These are phyloP conservation scores for Gobionotothen gibberifrons DNA, from an alignment of 2,797 vertebrate genomes.

Conservation along the genomic window DNA sequence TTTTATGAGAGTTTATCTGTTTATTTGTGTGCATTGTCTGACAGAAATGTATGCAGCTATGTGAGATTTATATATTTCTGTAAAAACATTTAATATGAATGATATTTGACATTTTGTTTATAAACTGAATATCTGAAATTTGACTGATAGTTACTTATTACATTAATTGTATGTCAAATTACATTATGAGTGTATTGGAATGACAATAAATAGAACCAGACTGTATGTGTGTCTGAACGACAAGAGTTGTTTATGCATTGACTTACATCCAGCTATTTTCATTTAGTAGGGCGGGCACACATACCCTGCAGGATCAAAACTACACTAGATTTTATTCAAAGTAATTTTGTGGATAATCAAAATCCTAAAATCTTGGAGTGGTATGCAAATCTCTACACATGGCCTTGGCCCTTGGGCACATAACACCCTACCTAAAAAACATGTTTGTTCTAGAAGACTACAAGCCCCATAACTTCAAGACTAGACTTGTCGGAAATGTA, in stretches of 20 bases:
- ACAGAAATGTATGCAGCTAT: slow-evolving; percentile 20
- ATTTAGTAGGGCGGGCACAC: slow-evolving; percentile 1
- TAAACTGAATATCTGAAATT: slow-evolving; percentile 17
- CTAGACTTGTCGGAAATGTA: slow-evolving; percentile 31
- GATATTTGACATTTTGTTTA: slow-evolving; percentile 46
- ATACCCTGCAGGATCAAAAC: slow-evolving; percentile 10
- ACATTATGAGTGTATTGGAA: slow-evolving; percentile 32
- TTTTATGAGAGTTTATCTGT: slow-evolving; percentile 8
- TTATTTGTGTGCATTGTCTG: slow-evolving; percentile 14
- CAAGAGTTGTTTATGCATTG: slow-evolving; percentile 11
- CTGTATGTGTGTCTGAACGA: slow-evolving; percentile 7
- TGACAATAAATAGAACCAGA: slow-evolving; percentile 40
- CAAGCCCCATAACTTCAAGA: slow-evolving; percentile 24
- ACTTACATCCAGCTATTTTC: not conserved
- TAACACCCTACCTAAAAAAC: not conserved
- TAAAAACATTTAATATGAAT: slow-evolving; percentile 20
- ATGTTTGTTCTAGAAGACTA: slow-evolving; percentile 22
- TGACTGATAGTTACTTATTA: slow-evolving; percentile 21
- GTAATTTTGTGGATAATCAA: slow-evolving; percentile 18
- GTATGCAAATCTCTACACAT: slow-evolving; percentile 10
- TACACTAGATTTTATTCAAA: slow-evolving; percentile 6
- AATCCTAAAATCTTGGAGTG: not conserved
- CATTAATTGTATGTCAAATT: slow-evolving; percentile 46
- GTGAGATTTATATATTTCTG: slow-evolving; percentile 4
- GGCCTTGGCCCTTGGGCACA: slow-evolving; percentile 21